phyloP scores from a whole-genome alignment of 2,113 vertebrate species.

The Setophaga coronata region DNA sequence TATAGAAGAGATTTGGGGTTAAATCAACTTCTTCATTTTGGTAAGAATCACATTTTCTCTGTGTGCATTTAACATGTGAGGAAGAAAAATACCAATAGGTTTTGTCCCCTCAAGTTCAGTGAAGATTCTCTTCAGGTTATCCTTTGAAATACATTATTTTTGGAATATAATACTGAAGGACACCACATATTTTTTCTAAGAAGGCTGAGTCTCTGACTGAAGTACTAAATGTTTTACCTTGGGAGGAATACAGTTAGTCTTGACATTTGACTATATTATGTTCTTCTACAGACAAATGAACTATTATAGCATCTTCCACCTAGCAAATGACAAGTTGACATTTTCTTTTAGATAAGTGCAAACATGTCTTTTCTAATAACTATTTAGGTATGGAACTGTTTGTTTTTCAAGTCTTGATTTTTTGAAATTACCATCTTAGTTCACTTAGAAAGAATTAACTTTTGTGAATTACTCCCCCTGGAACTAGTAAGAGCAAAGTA shows the following conservation, averaged over 20 bases:
- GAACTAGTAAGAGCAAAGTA: background rate
- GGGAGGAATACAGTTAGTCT: background rate
- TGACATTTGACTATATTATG: slow-evolving; percentile 25
- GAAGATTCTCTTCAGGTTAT: background rate
- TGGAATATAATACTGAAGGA: background rate
- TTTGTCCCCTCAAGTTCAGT: background rate
- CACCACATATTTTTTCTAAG: background rate
- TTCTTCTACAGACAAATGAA: background rate
- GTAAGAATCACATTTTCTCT: background rate
- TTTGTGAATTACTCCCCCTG: background rate
- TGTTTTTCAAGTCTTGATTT: background rate
- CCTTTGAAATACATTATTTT: background rate
- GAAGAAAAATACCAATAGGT: background rate
- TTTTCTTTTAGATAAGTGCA: background rate
- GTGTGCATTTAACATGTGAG: background rate
- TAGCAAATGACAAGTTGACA: slow-evolving; percentile 20
- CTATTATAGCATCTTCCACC: background rate
- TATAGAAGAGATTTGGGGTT: background rate
- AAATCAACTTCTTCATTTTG: background rate
- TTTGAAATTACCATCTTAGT: background rate
- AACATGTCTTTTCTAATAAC: background rate
- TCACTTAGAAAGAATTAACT: background rate
- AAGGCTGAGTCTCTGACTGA: background rate
- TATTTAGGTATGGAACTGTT: background rate
- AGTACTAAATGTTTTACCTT: background rate